Conservation (phyloP, 2,113 vertebrate genomes). For the Vicugna pacos region DNA sequence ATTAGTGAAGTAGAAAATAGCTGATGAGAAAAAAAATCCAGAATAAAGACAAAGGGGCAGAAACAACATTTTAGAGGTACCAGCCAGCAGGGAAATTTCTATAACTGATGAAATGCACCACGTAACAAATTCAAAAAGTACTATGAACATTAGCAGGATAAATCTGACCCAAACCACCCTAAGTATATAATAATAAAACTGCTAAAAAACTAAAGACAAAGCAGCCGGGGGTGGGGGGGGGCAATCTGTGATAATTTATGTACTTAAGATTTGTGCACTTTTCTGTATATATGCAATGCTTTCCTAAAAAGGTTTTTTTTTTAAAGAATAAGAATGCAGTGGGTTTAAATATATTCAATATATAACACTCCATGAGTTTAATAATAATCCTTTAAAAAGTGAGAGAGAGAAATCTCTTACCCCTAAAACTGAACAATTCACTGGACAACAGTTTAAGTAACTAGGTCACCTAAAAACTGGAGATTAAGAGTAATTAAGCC, state of each 20-base stretch:
- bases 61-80: not conserved
- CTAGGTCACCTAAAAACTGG: not conserved
- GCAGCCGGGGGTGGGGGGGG: not conserved
- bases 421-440: not conserved
- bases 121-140: not conserved
- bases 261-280: not conserved
- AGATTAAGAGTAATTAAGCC: not conserved
- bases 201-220: not conserved
- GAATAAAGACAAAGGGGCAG: not conserved
- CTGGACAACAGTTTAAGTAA: not conserved
- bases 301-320: not conserved
- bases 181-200: not conserved
- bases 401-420: not conserved
- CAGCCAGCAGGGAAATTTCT: not conserved
- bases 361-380: not conserved
- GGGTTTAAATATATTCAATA: not conserved
- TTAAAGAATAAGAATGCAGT: not conserved
- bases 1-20: not conserved
- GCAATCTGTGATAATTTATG: not conserved
- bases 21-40: not conserved
- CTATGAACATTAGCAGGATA: not conserved
- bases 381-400: not conserved
- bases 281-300: not conserved
- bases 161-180: not conserved
- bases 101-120: not conserved